These are phyloP conservation scores for Ophonus ardosiacus DNA, from an alignment of 2,888 invertebrate genomes.

Conservation along the genomic window DNA sequence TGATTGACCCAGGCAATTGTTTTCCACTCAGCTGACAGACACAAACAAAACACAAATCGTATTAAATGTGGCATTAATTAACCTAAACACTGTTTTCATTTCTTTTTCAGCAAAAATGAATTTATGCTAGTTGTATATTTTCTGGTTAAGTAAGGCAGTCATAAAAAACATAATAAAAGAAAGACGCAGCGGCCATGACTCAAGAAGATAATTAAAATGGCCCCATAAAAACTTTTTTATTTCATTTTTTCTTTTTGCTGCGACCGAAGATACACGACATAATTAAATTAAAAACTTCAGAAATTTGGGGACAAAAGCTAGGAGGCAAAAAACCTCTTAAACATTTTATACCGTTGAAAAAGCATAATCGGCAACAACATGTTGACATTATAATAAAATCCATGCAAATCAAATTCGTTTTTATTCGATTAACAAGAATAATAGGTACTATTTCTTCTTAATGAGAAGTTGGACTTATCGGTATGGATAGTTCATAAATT, in stretches of 20 bases:
- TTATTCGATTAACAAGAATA: no score
- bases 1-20: slow-evolving; percentile 48
- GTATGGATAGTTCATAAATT: no score
- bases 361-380: no score
- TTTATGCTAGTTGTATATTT: slow-evolving; percentile 62
- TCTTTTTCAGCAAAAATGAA: slow-evolving; percentile 44
- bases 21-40: slow-evolving; percentile 28
- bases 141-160: slow-evolving; percentile 48
- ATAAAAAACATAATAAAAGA: slow-evolving; percentile 62
- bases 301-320: slow-evolving; percentile 48
- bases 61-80: slow-evolving; percentile 43
- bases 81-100: slow-evolving; percentile 30
- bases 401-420: no score
- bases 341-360: slow-evolving; percentile 15
- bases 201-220: slow-evolving; percentile 64
- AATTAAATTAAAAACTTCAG: slow-evolving; percentile 62
- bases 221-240: slow-evolving; percentile 63
- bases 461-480: no score
- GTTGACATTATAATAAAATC: no score
- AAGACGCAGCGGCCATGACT: slow-evolving; percentile 59
- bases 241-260: slow-evolving; percentile 53
- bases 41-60: slow-evolving; percentile 19
- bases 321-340: not conserved
- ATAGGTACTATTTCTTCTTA: no score
- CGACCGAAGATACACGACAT: slow-evolving; percentile 55